Base-by-base conservation (phyloP, 2,797 vertebrate genomes). In the Melanotaenia pygmaea region DNA sequence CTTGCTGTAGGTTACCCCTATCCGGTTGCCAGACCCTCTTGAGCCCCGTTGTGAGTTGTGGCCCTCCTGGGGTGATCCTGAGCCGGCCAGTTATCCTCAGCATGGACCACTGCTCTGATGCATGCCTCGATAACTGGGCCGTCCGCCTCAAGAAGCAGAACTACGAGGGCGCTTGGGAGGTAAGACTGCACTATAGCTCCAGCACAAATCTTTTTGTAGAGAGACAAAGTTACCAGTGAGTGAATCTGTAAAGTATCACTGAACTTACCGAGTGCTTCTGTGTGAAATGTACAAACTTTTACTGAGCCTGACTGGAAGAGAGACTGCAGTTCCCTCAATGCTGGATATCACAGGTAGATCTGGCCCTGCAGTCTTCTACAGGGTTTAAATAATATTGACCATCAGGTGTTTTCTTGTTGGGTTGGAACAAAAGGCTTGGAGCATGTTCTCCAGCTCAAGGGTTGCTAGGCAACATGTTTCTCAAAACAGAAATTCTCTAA, bases 101-200 rank as follows among this genome's bases (percentile, higher is more conserved):
- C 86, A 97, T 99, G 97, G 96, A 97, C 88, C 98, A 99, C 91
- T 99, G 97, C 47, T 97, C 96, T 66, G 98, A 99, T 87, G 96
- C 96, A 79, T 96, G 95, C 57, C 94, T 96, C 0, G 97, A 99
- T 88, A 97, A 98, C 94, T 99, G 98, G 98, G 96, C 97, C 90
- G 94, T 99, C 77, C 95, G 93, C 67, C 96, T 99, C 87, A 99
- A 99, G 93, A 99, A 98, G 91, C 98, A 99, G 91, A 98, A 95
- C 0, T 98, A 97, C 0, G 97, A 98, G 86, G 98, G 98, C 81
- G 93, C 93, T 2, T 99, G 98, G 98, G 98, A 99, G 98, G 98
- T 99, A 89, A 96, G 92, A 47, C 43, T 12, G 50, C 69, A 10
- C 75, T 34, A 30, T 73, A 77, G 79, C 74, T 76, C 67, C 47